These are phyloP conservation scores for Dreissena rostriformis DNA, from an alignment of 1,140 invertebrate genomes.

Conservation along the genomic window DNA sequence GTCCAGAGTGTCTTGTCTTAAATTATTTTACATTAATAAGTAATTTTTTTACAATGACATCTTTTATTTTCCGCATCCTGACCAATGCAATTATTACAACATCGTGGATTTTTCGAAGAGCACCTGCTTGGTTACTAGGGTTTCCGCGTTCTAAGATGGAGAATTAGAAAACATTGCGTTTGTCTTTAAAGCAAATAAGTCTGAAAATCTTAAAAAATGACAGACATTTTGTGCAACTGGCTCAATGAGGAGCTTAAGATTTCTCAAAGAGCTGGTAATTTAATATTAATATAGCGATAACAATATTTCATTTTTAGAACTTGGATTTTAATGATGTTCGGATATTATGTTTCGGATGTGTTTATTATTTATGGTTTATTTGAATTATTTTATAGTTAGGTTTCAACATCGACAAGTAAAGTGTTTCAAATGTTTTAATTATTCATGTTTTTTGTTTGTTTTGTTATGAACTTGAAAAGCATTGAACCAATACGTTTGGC, in stretches of 20 bases:
- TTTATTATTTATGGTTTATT: neutral
- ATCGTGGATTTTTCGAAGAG: neutral
- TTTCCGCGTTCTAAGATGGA: slow-evolving; percentile 2
- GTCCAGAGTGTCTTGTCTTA: too few relatives aligned
- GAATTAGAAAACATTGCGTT: neutral
- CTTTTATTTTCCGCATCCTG: neutral
- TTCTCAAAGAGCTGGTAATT: slow-evolving; percentile 74
- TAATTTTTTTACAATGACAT: too few relatives aligned
- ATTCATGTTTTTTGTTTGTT: too few relatives aligned
- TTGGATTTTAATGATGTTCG: neutral
- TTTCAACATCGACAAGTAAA: too few relatives aligned
- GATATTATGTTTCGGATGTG: neutral
- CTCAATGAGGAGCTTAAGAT: slow-evolving; percentile 79
- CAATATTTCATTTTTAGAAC: neutral
- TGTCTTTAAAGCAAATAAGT: too few relatives aligned
- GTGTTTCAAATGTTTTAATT: too few relatives aligned
- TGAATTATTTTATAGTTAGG: too few relatives aligned
- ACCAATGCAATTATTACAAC: slow-evolving; percentile 1
- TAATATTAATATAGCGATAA: neutral
- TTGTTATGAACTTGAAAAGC: too few relatives aligned
- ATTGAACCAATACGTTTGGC: too few relatives aligned
- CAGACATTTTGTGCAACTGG: slow-evolving; percentile 80
- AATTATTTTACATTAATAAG: too few relatives aligned
- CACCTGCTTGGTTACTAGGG: neutral
- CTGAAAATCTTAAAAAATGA: slow-evolving; percentile 71